Evolutionary conservation across 2,113 vertebrate species (phyloP), one percentile per base, ranked within the genome.

Genomic region (Vulpes vulpes): DNA sequence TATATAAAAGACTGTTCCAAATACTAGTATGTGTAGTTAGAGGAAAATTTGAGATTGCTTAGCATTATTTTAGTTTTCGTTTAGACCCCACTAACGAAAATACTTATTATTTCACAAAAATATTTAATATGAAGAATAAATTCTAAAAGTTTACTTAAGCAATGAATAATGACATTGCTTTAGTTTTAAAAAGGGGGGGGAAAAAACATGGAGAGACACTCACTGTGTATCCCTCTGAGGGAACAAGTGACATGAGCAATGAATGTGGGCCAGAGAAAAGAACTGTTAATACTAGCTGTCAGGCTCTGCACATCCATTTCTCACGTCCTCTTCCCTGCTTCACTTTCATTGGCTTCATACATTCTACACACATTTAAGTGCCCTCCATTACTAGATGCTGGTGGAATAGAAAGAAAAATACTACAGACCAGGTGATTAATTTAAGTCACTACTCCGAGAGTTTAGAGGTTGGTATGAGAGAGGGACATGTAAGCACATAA

Each of bases 71-170:
- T 65, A 76, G 53, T 55, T 73, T 95, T 78, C 25, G 19, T 83
- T 84, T 62, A 80, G 65, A 91, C 51, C 2, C 19, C 43, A 12
- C 69, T 89, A 65, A 74, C 51, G 20, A 92, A 90, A 80, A 78
- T 78, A 78, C 49, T 30, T 78, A 30, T 10, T 78, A 78, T 78
- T 78, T 78, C 25, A 78, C 15, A 78, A 51, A 78, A 88, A 5
- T 89, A 30, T 65, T 91, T 86, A 84, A 49, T 25, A 30, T 53
- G 17, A 93, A 93, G 64, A 89, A 76, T 80, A 82, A 88, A 74
- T 51, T 93, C 81, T 87, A 82, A 97, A 85, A 78, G 49, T 89
- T 64, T 94, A 20, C 11, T 49, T 80, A 96, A 93, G n/a, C 73
- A 57, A 30, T 95, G 81, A 60, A 69, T 89, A 93, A 78, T 83